Base-by-base conservation (phyloP, 1,140 invertebrate genomes). In the Asbolus verrucosus region DNA sequence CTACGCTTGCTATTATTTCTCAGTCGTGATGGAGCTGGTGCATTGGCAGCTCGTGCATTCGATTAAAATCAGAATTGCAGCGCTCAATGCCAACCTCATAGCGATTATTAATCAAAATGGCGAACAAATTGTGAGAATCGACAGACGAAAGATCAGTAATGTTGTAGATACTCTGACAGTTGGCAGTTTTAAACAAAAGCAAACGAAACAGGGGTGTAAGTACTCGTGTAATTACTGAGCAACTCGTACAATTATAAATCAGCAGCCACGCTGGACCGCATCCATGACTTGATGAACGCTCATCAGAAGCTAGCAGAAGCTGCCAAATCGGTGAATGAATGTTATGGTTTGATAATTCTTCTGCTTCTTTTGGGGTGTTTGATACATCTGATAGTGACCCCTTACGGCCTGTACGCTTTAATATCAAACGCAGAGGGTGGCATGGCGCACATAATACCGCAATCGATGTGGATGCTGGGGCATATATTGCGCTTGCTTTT, bases 391-490 rank as follows among this genome's bases (percentile, higher is more conserved):
- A 11, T 62, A 21, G 59, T 36, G 8, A 62, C 59, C 14, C 59
- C 59, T 11, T 62, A 62, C 11, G 14, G 2, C 18, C 36, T 62
- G 2, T 62, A 62, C 14, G 30, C 9, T n/a, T 9, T 38, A 11
- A 16, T 62, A 36, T 38, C 19, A 1, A 62, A 5, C 18, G 36
- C 59, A 38, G 59, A 31, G 16, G 16, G 36, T 15, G 21, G 14
- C n/a, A 62, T 19, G n/a, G n/a, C n/a, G 36, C 36, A 36, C 36
- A 62, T 62, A 6, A 15, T 39, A 5, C 14, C 59, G 9, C 59
- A 62, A 16, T 62, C 59, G 16, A 38, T 62, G 6, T 62, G 59
- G 59, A 62, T 62, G 59, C 16, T 21, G n/a, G 30, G 30, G 6
- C 59, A 62, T 15, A 31, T 62, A 11, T 21, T 62, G 9, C 30